Evolutionary conservation across 2,113 vertebrate genomes (phyloP).

Genomic region (Trochalopteron elliotii): DNA sequence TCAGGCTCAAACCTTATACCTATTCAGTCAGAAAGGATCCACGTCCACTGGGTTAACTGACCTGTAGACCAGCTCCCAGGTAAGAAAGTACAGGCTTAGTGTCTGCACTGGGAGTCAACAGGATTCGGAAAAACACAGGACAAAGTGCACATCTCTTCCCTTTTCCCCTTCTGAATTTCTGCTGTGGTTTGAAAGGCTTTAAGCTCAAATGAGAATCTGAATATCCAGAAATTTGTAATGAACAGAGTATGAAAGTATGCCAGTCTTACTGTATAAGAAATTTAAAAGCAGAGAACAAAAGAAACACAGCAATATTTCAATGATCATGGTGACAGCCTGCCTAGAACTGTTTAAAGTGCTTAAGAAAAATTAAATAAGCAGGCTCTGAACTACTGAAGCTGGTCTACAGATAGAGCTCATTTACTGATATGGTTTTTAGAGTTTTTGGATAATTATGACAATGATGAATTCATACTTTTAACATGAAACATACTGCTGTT

Average conservation of each 20-base stretch:
- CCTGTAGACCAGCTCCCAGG: background rate
- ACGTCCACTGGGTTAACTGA: background rate
- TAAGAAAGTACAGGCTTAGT: background rate
- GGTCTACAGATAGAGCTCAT: background rate
- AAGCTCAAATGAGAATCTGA: background rate
- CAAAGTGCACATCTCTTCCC: background rate
- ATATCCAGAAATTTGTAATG: background rate
- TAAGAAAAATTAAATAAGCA: conserved; percentile 13
- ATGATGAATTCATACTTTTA: background rate
- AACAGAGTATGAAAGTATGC: background rate
- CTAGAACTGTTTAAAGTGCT: background rate
- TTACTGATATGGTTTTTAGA: background rate
- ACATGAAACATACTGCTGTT: background rate
- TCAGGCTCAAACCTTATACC: background rate
- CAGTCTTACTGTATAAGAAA: background rate
- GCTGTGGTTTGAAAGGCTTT: background rate
- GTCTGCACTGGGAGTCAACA: background rate
- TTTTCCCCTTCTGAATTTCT: background rate
- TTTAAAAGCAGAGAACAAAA: background rate
- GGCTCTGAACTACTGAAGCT: background rate
- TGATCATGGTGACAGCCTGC: background rate
- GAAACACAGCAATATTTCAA: background rate
- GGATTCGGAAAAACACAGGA: background rate
- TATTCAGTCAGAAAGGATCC: background rate
- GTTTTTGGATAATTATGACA: background rate